Evolutionary conservation across 2,113 vertebrate species (phyloP).

Genomic region (Buteo buteo): DNA sequence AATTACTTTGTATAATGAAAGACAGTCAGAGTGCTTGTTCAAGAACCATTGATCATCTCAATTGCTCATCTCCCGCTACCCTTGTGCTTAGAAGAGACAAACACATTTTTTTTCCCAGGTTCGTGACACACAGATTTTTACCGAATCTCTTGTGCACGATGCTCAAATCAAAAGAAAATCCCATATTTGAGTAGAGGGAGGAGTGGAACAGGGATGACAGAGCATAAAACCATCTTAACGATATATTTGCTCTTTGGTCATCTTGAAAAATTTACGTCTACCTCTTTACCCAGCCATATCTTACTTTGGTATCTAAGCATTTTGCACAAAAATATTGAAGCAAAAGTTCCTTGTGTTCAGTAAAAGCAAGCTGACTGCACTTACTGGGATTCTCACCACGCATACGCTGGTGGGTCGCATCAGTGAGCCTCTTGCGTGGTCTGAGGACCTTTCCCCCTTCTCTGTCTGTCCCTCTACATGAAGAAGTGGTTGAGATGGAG

Average conservation of each 20-base stretch:
- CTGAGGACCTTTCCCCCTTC: neutral
- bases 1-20: neutral
- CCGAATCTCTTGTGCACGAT: rapidly evolving
- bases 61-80: neutral
- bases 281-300: neutral
- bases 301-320: neutral
- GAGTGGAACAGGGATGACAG: neutral
- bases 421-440: neutral
- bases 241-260: neutral
- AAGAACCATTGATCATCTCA: neutral
- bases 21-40: neutral
- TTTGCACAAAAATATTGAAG: neutral
- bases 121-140: neutral
- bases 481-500: neutral
- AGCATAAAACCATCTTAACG: neutral
- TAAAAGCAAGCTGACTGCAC: neutral
- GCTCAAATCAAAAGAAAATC: neutral
- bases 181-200: neutral
- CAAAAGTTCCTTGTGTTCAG: rapidly evolving
- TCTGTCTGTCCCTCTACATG: rapidly evolving
- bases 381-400: rapidly evolving
- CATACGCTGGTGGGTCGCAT: rapidly evolving
- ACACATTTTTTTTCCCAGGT: too few species aligned
- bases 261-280: neutral
- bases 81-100: neutral